Base-by-base conservation (phyloP, 2,797 vertebrate species). In the Octomys mimax region DNA sequence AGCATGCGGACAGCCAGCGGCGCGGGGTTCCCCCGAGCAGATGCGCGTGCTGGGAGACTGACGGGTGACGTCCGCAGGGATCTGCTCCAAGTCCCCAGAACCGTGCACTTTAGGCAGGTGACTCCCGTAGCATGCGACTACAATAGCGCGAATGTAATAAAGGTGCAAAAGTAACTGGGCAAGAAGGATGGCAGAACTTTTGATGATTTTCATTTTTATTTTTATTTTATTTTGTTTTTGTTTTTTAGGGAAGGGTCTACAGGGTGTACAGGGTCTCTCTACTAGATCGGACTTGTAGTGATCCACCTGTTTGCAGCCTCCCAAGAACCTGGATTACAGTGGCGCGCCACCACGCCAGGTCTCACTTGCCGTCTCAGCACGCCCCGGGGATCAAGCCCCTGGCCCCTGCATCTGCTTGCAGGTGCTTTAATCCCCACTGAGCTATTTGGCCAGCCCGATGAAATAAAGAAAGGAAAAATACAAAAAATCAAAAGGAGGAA, bases 181-280 rank as follows among this genome's bases (percentile, higher is more conserved):
- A 80, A 77, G n/a, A 92, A 39, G 61, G 19, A 75, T 14, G 19
- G 18, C 33, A 21, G 91, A 77, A 78, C 39, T 88, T 36, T 71
- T 31, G 66, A 28, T 36, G 68, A 42, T 42, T 42, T 42, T 42
- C 42, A 42, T 42, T 42, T 42, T 42, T 42, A 42, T 42, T 42
- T 42, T 42, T 42, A 42, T 42, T 42, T 42, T 42, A n/a, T n/a
- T n/a, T n/a, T 39, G 4, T 39, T 39, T 39, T 39, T 39, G 39
- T 42, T 4, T 42, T 5, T 42, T 42, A 42, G 42, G 42, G 5
- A 42, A 42, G 42, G 42, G 42, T 42, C 42, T 42, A 42, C 42
- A 42, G 42, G 5, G 42, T 42, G 42, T 42, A 42, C 42, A 42
- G 42, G 42, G 42, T 42, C 42, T 42, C 42, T 4, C 42, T 42